Evolutionary conservation across 2,113 vertebrate genomes (phyloP), one percentile per base, ranked within the genome.

Genomic region (Eolophus roseicapilla): DNA sequence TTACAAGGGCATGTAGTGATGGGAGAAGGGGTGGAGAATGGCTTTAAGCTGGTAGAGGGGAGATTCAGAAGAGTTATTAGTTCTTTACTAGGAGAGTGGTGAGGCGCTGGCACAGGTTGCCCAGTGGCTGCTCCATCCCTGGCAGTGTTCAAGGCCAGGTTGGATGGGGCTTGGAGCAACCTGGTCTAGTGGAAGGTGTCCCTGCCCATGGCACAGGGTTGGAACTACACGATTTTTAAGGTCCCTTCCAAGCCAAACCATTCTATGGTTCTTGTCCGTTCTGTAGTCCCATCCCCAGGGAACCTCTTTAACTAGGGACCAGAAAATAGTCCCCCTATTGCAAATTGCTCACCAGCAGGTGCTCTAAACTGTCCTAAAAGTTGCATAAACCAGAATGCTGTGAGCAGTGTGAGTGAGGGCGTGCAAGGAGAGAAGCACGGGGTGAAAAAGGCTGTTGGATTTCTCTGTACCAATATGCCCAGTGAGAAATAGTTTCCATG

Each of bases 401-500:
- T 67, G 68, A 90, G 35, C 24, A 83, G 31, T 2, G 17, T 39
- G 60, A 91, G 52, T 15, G 68, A 86, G 73, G 41, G 44, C 19
- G 12, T n/a, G 64, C 39, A 49, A 74, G 35, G 81, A 75, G 75
- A 87, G 67, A 65, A 87, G 60, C 57, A 39, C 3, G 2, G 59
- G 19, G 14, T 4, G 2, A 13, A 55, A 82, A 64, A 63, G 52
- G 29, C 50, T 28, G 41, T 49, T 47, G 77, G 68, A 52, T 75
- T 83, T 75, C 86, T 88, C 90, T 25, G 29, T 68, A 74, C 27
- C 59, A 41, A 5, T 47, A 24, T 77, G 46, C 68, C 83, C 88
- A 88, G 60, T 68, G 76, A 83, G 88, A 88, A 95, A 71, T 74
- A 93, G 50, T 96, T 97, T 95, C 94, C 90, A 63, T 88, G 59